Base-by-base conservation (phyloP, 1,140 invertebrate species). In the Pseudobourletiella spinata region DNA sequence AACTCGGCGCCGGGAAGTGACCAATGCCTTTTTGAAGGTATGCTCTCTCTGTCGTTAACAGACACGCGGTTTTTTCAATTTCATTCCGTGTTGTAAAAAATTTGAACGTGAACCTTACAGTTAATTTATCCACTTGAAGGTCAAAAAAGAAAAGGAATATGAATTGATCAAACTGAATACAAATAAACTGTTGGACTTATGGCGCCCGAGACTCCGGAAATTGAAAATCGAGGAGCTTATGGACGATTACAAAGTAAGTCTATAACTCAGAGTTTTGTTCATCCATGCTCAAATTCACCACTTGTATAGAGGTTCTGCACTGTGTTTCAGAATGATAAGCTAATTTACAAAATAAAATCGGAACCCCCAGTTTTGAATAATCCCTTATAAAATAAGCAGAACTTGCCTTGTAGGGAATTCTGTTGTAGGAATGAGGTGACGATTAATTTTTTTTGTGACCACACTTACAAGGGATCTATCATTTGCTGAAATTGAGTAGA, bases 61-160 rank as follows among this genome's bases (percentile, higher is more conserved):
- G n/a, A n/a, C n/a, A n/a, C n/a, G n/a, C n/a, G n/a, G n/a, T n/a
- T n/a, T 28, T 24, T 55, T 8, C 20, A 55, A 11, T 28, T 26
- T 24, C 8, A 11, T 8, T 14, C 14, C 14, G 22, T 14, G 46
- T 55, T 48, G 11, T 24, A n/a, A n/a, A n/a, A n/a, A n/a, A n/a
- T n/a, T n/a, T n/a, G n/a, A n/a, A n/a, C n/a, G n/a, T n/a, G n/a
- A n/a, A n/a, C n/a, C n/a, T n/a, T n/a, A n/a, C n/a, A n/a, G n/a
- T n/a, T n/a, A n/a, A n/a, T n/a, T 3, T 20, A 16, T 39, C 22
- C 20, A 54, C 32, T 2, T 57, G 18, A 30, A 18, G 66, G 67
- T 46, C 67, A 2, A 70, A 63, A 67, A 67, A 65, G 65, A 70
- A 15, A 67, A 67, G 48, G 68, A 70, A 39, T 67, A 63, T 60